phyloP scores from a whole-genome alignment of 2,888 invertebrate species.

The Eumerus sabulonum region DNA sequence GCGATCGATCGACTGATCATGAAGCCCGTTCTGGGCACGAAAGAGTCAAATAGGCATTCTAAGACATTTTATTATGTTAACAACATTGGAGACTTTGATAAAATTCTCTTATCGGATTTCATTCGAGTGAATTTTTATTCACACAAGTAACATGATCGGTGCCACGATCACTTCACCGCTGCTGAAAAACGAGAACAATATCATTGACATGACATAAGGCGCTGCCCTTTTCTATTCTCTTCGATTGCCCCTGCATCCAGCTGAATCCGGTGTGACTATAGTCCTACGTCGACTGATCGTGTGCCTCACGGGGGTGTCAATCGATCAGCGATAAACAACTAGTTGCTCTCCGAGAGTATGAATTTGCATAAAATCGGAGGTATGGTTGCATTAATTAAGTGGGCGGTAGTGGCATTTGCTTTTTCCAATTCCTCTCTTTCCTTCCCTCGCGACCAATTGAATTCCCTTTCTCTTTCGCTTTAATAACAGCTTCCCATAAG shows the following conservation, averaged over 20 bases:
- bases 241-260: conserved; percentile 50
- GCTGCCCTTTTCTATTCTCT: conserved; percentile 12
- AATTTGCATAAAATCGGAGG: conserved; percentile 61
- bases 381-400: conserved; percentile 59
- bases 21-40: conserved; percentile 45
- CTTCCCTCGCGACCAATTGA: conserved; percentile 18
- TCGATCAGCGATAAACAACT: conserved; percentile 66
- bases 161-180: conserved; percentile 25
- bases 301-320: conserved; percentile 63
- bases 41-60: no score
- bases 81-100: no score
- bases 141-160: conserved; percentile 55
- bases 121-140: conserved; percentile 57
- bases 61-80: no score
- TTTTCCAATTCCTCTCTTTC: conserved; percentile 41
- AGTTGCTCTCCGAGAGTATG: conserved; percentile 24
- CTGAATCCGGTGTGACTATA: conserved; percentile 22
- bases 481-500: conserved; percentile 47
- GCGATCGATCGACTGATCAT: conserved; percentile 21
- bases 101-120: no score
- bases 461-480: conserved; percentile 16
- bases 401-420: conserved; percentile 58
- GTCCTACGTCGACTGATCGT: conserved; percentile 50
- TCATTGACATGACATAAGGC: conserved; percentile 47
- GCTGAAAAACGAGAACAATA: conserved; percentile 5